phyloP scores from a whole-genome alignment of 2,797 vertebrate genomes.

The Fratercula arctica region DNA sequence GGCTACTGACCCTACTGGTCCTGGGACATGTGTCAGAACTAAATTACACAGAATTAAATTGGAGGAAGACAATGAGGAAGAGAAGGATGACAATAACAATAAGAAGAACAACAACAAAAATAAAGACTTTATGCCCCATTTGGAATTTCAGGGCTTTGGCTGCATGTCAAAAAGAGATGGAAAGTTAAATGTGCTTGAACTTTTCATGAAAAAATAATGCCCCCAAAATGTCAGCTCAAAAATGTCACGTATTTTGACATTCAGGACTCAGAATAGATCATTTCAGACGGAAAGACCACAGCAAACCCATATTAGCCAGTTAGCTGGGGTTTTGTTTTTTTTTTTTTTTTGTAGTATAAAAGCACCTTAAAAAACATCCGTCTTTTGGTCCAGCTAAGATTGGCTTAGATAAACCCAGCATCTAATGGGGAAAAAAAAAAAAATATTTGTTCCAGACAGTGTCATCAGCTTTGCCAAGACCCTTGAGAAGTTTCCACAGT shows the following conservation, averaged over 20 bases:
- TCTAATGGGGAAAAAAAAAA: neutral
- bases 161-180: neutral
- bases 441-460: neutral
- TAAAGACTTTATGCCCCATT: neutral
- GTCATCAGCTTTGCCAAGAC: neutral
- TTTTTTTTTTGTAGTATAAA: neutral
- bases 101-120: neutral
- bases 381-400: neutral
- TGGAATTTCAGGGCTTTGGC: neutral
- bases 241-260: neutral
- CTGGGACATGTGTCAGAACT: neutral
- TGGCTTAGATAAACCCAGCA: neutral
- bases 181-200: neutral
- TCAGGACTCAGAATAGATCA: neutral
- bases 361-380: neutral
- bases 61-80: neutral
- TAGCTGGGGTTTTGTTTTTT: neutral
- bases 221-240: constrained; percentile 22
- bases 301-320: neutral
- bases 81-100: neutral
- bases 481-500: neutral
- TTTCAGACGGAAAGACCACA: neutral
- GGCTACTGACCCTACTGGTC: neutral
- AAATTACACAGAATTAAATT: neutral
- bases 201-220: neutral